Evolutionary conservation across 1,140 invertebrate species (phyloP).

Genomic region (Hydropsyche tenuis): DNA sequence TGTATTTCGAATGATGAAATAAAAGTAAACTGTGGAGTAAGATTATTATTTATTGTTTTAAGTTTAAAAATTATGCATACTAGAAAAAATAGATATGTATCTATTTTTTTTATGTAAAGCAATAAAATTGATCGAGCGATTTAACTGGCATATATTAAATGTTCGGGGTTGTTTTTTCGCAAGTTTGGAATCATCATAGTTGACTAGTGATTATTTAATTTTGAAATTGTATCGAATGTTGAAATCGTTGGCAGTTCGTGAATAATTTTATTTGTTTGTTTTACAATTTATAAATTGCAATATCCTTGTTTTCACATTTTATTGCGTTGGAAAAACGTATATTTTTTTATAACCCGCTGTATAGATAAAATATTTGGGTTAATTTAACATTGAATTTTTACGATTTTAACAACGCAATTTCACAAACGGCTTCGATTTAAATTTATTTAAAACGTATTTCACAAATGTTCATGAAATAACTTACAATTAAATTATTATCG

Average conservation of each 20-base stretch:
- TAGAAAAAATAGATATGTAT: constrained; percentile 3
- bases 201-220: no score
- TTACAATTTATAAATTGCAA: neutral
- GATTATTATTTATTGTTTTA: constrained; percentile 13
- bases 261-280: no score
- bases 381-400: neutral
- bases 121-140: constrained; percentile 1
- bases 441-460: no score
- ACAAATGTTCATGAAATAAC: no score
- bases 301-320: constrained; percentile 4
- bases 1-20: neutral
- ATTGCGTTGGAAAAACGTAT: neutral
- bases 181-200: no score
- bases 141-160: no score
- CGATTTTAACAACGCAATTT: no score
- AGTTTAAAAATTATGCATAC: neutral
- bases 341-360: neutral
- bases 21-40: constrained; percentile 10
- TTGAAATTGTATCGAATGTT: no score
- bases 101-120: neutral
- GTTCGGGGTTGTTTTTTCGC: no score
- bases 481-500: no score
- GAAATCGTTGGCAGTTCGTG: no score
- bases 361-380: constrained; percentile 17
- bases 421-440: no score